Conservation (phyloP, 2,888 invertebrate genomes). For the Scaptomyza tumidula region DNA sequence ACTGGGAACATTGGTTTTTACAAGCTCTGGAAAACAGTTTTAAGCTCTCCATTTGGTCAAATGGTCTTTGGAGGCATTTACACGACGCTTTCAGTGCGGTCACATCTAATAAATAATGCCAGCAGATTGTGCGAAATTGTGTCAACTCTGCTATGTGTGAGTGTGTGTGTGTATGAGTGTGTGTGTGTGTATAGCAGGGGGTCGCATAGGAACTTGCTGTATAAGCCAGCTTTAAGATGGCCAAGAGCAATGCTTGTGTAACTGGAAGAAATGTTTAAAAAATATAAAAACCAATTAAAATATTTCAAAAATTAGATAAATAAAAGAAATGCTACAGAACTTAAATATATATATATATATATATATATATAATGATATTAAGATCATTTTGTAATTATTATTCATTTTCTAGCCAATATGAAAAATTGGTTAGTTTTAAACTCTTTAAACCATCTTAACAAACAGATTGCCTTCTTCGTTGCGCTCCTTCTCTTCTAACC, state of each 20-base stretch:
- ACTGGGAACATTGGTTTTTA: conserved; percentile 13
- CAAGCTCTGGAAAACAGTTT: conserved; percentile 12
- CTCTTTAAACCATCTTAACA: too few relatives aligned
- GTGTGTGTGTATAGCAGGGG: conserved; percentile 33
- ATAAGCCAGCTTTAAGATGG: conserved; percentile 6
- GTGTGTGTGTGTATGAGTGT: neutral
- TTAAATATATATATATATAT: too few relatives aligned
- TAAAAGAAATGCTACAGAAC: neutral
- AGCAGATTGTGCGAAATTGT: conserved; percentile 66
- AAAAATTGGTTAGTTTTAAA: too few relatives aligned
- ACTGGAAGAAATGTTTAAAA: neutral
- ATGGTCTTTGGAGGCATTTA: conserved; percentile 60
- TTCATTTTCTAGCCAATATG: too few relatives aligned
- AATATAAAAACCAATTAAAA: neutral
- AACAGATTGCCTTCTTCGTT: neutral
- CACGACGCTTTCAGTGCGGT: conserved; percentile 68
- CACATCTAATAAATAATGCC: conserved; percentile 77
- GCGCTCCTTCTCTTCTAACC: neutral
- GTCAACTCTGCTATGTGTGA: conserved; percentile 19
- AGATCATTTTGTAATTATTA: too few relatives aligned
- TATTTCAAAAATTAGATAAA: neutral
- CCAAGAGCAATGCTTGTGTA: neutral
- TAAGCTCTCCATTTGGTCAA: conserved; percentile 7
- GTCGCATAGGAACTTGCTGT: conserved; percentile 59
- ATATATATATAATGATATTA: too few relatives aligned